Evolutionary conservation across 2,113 vertebrate genomes (phyloP), one percentile per base, ranked within the genome.

Genomic region (Lepus europaeus): DNA sequence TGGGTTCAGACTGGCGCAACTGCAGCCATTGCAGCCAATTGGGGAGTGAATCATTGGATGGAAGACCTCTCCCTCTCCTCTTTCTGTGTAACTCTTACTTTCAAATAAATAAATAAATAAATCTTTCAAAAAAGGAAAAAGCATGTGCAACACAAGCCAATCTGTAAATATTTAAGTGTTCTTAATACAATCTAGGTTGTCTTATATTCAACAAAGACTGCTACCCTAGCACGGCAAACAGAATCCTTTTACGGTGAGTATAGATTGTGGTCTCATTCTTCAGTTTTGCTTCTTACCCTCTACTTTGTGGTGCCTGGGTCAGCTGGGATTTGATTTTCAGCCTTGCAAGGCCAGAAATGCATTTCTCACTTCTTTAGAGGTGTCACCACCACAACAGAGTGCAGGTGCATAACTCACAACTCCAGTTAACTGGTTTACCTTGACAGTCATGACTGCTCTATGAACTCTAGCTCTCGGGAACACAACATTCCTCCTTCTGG

Each of bases 161-260:
- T 78, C 88, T 92, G 80, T 83, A 87, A 87, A 83, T 92, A 95
- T 69, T 86, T 92, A 86, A 69, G 76, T 53, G 59, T 56, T 68
- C 63, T 94, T 86, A 45, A 77, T 22, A 39, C 51, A 94, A 25
- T 85, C 81, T 85, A 51, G 39, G 72, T 53, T 66, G 78, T 63
- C 39, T 87, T 72, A 39, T 27, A 36, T 14, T 89, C 63, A 87
- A 84, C 94, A 90, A 84, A 92, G 53, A n/a, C 74, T 8, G 6
- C 68, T 72, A 68, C 36, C 59, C 77, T 33, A 78, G 56, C 29
- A 29, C 69, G 23, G 11, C 31, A 61, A 53, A 92, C 72, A 39
- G 14, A 83, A 74, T 76, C 53, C 45, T 82, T 89, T 91, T 53
- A 86, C 78, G 25, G 74, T 13, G 29, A 86, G 53, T 85, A 66